A percentile compares a stretch with the other conserved stretches of the same genome.
These are phyloP conservation scores for Cosmia pyralina DNA, from an alignment of 2,888 invertebrate species.

Conservation along the genomic window DNA sequence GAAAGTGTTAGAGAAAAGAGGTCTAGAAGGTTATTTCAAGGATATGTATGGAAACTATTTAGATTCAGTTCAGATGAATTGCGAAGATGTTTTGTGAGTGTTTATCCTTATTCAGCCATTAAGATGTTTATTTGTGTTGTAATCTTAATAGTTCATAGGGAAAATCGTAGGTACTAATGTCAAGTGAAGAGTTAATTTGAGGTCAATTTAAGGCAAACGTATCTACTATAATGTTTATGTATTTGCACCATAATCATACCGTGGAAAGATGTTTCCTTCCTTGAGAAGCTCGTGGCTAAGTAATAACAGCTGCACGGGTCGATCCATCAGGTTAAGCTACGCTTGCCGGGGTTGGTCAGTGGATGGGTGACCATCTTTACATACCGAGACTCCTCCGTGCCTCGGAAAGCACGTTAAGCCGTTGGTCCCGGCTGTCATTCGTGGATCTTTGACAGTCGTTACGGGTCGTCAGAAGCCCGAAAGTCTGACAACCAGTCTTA, in stretches of 20 bases:
- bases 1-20: conserved; percentile 17
- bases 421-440: too few relatives aligned
- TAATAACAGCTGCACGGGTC: too few relatives aligned
- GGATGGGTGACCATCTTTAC: too few relatives aligned
- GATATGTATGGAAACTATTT: conserved; percentile 21
- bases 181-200: conserved; percentile 23
- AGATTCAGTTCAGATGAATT: conserved; percentile 36
- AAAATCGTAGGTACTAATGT: conserved; percentile 28
- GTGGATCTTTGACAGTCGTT: too few relatives aligned
- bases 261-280: too few relatives aligned
- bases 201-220: conserved; percentile 23
- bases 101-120: conserved; percentile 25
- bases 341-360: too few relatives aligned
- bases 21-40: conserved; percentile 8
- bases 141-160: conserved; percentile 11
- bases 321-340: too few relatives aligned
- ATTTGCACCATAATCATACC: conserved; percentile 12
- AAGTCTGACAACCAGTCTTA: too few relatives aligned
- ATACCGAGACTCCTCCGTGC: too few relatives aligned
- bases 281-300: too few relatives aligned
- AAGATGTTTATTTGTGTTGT: conserved; percentile 3
- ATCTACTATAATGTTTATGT: neutral
- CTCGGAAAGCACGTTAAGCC: too few relatives aligned
- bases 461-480: too few relatives aligned
- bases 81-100: conserved; percentile 43